Evolutionary conservation across 2,113 vertebrate species (phyloP), one percentile per base, ranked within the genome.

Genomic region (Ardeotis arabs): DNA sequence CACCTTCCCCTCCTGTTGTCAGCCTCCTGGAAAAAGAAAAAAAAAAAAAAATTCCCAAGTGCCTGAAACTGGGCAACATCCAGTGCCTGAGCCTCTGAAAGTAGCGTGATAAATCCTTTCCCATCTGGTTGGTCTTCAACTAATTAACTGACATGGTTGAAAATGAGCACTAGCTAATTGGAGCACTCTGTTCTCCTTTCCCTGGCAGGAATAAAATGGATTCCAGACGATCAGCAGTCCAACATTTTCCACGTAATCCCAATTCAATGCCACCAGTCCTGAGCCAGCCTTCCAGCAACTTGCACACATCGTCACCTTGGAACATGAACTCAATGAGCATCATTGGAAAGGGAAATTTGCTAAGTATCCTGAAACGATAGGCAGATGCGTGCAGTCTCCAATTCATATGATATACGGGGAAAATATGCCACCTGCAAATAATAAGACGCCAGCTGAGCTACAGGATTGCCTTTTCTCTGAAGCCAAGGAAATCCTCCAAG

Each of bases 141-240:
- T 92, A 91, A 96, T 95, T 96, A 94, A 77, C 75, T 67, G 89
- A 92, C 86, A 63, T 20, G 64, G 89, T 2, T 87, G 83, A 63
- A 95, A 95, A 96, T 2, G 68, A 95, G 64, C 89, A 84, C 41
- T 84, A 70, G 83, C 64, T 95, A 93, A 96, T 81, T 87, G 89
- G 80, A 92, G 68, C 50, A 29, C 83, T 93, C 31, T 79, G 45
- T 23, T 80, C 76, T 90, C 63, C 72, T 86, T 25, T 55, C 63
- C 50, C 76, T 77, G 83, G 83, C 68, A 89, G 63, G n/a, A 59
- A 31, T 4, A 14, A 62, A 50, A 35, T 17, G 76, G 80, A 47
- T 81, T 93, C 83, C 86, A 95, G 37, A 63, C 31, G 79, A 96
- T 31, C 63, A 74, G 78, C 2, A 14, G 59, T 35, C 84, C 63